Evolutionary conservation across 1,140 invertebrate species (phyloP), one percentile per base, ranked within the genome.

Genomic region (Maniola jurtina): DNA sequence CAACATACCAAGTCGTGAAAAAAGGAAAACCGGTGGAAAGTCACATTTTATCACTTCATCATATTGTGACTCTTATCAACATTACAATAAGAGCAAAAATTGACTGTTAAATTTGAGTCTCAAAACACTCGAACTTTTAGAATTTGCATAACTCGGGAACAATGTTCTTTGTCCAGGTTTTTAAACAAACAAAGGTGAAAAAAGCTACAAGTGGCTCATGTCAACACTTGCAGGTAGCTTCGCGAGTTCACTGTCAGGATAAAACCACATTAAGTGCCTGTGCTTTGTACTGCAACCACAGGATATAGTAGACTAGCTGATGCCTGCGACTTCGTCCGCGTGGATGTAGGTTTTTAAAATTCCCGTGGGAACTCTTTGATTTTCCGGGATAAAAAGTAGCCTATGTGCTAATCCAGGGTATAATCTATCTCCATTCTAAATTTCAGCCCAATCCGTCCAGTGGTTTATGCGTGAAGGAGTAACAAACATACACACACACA

Each of bases 111-210:
- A 48, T n/a, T 48, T 1, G 1, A 48, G 6, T 7, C 14, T 48
- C 7, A 8, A 61, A 60, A 58, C 15, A 61, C 45, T 60, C 63
- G 55, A 72, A 62, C 47, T 70, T n/a, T 71, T 33, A 65, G 55
- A 66, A 71, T 73, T 73, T 70, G 65, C 72, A 71, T 70, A 67
- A 64, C 48, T 57, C 62, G 47, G 52, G 60, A 62, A 66, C 66
- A 70, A 66, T 60, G 61, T 71, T 50, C 63, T 71, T 68, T 74
- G 72, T 71, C 69, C 68, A 73, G 61, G 67, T 70, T 63, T 65
- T 60, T 40, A 64, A 61, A 57, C 61, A 67, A 73, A 70, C 55
- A 70, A 73, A 61, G 35, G 15, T 14, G 42, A 65, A 57, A 73
- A 62, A 55, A n/a, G 16, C 34, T 50, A 71, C 59, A 68, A 63